These are phyloP conservation scores for Scartelaos histophorus DNA, from an alignment of 2,113 vertebrate genomes.

Conservation along the genomic window DNA sequence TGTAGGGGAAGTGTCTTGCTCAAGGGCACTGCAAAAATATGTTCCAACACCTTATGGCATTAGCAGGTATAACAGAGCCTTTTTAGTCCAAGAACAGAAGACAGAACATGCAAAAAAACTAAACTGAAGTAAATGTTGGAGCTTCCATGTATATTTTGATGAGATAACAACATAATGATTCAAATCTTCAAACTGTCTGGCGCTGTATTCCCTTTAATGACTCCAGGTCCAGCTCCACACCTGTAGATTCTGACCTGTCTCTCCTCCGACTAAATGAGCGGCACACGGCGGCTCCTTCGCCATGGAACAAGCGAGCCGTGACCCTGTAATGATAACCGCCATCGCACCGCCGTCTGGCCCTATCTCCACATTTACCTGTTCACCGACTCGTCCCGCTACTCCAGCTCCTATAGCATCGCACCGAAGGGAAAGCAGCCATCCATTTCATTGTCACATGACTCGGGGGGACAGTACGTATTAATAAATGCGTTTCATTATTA, in stretches of 20 bases:
- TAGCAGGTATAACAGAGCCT: no score
- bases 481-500: conserved; percentile 81
- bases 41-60: no score
- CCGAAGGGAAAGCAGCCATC: conserved; percentile 68
- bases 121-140: no score
- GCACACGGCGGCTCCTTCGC: not conserved
- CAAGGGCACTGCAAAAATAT: no score
- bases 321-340: conserved; percentile 78
- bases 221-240: not conserved
- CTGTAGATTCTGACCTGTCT: not conserved
- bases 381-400: conserved; percentile 74
- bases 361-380: conserved; percentile 69
- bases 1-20: no score
- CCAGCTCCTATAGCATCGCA: conserved; percentile 62
- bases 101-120: no score
- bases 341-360: conserved; percentile 67
- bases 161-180: no score
- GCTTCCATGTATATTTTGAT: no score
- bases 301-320: conserved; percentile 63
- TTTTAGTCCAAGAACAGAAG: no score
- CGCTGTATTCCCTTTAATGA: no score
- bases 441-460: conserved; percentile 79
- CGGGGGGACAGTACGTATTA: conserved; percentile 77
- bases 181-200: not conserved
- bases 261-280: not conserved